Conservation (phyloP, 1,140 invertebrate species). For the Patella vulgata region DNA sequence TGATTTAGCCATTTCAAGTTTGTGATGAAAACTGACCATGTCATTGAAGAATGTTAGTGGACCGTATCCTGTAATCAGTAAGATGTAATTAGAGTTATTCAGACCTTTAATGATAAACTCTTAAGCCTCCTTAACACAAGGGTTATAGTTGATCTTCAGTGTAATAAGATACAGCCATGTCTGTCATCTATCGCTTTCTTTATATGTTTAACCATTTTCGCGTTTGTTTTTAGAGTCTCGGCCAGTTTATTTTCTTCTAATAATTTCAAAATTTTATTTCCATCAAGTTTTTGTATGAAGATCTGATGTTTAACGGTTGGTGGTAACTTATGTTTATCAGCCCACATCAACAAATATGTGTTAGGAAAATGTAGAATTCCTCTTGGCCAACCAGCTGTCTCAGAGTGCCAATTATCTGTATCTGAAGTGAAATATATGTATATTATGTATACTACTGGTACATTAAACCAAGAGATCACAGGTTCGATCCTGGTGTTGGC, state of each 20-base stretch:
- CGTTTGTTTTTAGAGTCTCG: neutral
- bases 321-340: slow-evolving; percentile 22
- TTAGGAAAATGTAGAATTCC: slow-evolving; percentile 21
- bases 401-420: slow-evolving; percentile 20
- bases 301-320: slow-evolving; percentile 19
- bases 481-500: too few relatives aligned
- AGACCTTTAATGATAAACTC: too few relatives aligned
- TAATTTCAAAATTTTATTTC: slow-evolving; percentile 15
- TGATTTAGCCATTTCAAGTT: too few relatives aligned
- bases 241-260: slow-evolving; percentile 1
- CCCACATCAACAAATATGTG: slow-evolving; percentile 34
- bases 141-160: slow-evolving; percentile 1
- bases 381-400: slow-evolving; percentile 25
- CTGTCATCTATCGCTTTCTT: slow-evolving; percentile 13
- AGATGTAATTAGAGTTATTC: too few relatives aligned
- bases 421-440: slow-evolving; percentile 9
- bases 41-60: too few relatives aligned
- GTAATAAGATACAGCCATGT: slow-evolving; percentile 4
- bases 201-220: slow-evolving; percentile 14
- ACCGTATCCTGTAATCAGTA: too few relatives aligned
- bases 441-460: too few relatives aligned
- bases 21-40: too few relatives aligned
- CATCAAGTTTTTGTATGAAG: slow-evolving; percentile 16
- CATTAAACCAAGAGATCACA: too few relatives aligned
- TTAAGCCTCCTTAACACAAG: too few relatives aligned